Percentiles rank a stretch among this genome's conserved stretches.
Evolutionary conservation across 2,797 vertebrate species (phyloP).

Genomic region (Alfaro cultratus): DNA sequence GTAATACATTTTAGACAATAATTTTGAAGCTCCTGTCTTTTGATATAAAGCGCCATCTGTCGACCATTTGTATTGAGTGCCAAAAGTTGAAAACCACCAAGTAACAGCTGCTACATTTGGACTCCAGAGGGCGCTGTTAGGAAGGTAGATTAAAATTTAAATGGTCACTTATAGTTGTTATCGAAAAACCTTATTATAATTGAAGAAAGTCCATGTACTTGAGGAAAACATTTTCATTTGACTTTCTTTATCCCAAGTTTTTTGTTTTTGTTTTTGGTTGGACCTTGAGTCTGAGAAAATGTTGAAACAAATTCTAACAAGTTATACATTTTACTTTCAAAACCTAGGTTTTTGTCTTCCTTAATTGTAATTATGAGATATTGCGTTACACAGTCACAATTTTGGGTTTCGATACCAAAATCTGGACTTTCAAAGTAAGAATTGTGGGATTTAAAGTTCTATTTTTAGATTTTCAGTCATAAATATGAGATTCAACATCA

Average conservation of each 20-base stretch:
- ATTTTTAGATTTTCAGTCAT: background rate
- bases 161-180: background rate
- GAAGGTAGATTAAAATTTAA: background rate
- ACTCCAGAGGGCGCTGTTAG: background rate
- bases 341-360: too few relatives aligned
- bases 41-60: slow-evolving; percentile 45
- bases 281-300: background rate
- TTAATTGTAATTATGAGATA: too few relatives aligned
- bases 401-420: background rate
- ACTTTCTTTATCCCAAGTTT: background rate
- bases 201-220: background rate
- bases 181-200: background rate
- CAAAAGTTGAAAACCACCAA: background rate
- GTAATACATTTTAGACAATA: background rate
- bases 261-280: background rate
- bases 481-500: background rate
- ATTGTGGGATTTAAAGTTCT: background rate
- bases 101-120: background rate
- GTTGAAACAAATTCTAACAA: background rate
- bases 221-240: background rate
- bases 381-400: background rate
- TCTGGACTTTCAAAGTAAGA: background rate
- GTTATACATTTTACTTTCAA: background rate
- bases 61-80: background rate
- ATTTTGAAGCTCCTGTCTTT: slow-evolving; percentile 1